Evolutionary conservation across 1,140 invertebrate species (phyloP), one percentile per base, ranked within the genome.

Genomic region (Drosophila novamexicana): DNA sequence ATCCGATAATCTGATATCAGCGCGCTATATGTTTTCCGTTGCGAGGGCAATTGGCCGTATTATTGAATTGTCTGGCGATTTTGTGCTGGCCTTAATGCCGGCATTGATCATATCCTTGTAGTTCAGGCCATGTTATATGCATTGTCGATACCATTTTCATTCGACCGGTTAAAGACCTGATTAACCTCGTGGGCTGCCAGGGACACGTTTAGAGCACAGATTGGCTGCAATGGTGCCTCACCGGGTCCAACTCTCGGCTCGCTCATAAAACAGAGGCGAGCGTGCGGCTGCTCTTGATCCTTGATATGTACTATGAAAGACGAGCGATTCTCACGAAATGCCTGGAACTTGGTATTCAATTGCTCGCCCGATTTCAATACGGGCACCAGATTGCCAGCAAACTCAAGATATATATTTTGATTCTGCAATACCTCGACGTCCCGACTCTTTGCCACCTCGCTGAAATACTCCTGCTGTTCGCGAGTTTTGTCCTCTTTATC

Each of bases 401-500:
- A 99, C 93, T 99, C 99, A 4, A 99, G 94, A 93, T 96, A 99
- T 77, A 99, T 96, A 64, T 96, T 95, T 93, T 98, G 98, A 18
- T 97, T 97, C 93, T 99, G 98, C n/a, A 99, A 94, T 4, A 98
- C 97, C 94, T 99, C 98, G 18, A 99, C 98, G 93, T 99, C 98
- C 68, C 98, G 94, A 93, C 98, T 99, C 89, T 99, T 99, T 2
- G 99, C 98, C 18, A 99, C 97, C 93, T 99, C 98, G 3, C 95
- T 95, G 92, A 99, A 99, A 88, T 98, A 95, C 93, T 99, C 98
- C 93, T 99, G 98, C 64, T 96, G 96, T 93, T 99, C 99, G 49
- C 99, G 93, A 0, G 98, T 99, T 93, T 99, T 99, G 65, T 99
- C 98, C 91, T 99, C 98, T 85, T 98, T 98, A 89, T 99, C 98